A percentile compares a stretch with the other conserved stretches of the same genome.
Conservation (phyloP, 2,797 vertebrate species). For the Melanotaenia nigrans region DNA sequence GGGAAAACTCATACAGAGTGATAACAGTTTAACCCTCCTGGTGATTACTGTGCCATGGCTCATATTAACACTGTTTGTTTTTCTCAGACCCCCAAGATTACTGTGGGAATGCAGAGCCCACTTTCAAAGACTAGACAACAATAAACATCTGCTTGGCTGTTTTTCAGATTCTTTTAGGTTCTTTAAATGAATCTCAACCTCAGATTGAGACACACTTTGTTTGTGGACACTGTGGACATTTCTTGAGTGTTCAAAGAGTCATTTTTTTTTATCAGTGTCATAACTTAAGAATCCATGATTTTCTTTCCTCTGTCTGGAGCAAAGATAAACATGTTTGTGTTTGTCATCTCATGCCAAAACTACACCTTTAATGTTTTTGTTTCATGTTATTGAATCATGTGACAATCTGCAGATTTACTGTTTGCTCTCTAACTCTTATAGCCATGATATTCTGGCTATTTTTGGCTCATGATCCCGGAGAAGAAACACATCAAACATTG, state of each 20-base stretch:
- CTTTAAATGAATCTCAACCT: constrained; percentile 10
- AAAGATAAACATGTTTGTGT: constrained; percentile 2
- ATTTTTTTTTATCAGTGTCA: too few species aligned
- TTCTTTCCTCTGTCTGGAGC: constrained; percentile 11
- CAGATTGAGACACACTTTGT: constrained; percentile 30
- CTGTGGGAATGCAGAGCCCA: constrained; percentile 27
- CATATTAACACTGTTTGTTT: constrained; percentile 60
- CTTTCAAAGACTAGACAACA: constrained; percentile 55
- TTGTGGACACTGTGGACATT: constrained; percentile 21
- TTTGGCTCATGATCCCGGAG: constrained; percentile 30
- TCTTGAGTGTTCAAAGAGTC: constrained; percentile 7
- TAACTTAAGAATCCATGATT: constrained; percentile 29
- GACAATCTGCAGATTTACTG: not conserved
- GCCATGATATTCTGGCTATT: constrained; percentile 9
- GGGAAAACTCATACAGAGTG: constrained; percentile 67
- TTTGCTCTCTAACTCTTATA: constrained; percentile 20
- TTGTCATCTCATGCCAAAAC: constrained; percentile 2
- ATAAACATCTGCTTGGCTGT: constrained; percentile 49
- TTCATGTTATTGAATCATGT: not conserved
- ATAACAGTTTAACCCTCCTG: constrained; percentile 55
- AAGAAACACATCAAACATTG: constrained; percentile 26
- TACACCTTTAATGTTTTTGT: not conserved
- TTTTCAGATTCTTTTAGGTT: constrained; percentile 28
- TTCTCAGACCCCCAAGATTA: constrained; percentile 41
- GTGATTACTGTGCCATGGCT: constrained; percentile 65